These are phyloP conservation scores for Emmelina monodactyla DNA, from an alignment of 2,888 invertebrate species.

Conservation along the genomic window DNA sequence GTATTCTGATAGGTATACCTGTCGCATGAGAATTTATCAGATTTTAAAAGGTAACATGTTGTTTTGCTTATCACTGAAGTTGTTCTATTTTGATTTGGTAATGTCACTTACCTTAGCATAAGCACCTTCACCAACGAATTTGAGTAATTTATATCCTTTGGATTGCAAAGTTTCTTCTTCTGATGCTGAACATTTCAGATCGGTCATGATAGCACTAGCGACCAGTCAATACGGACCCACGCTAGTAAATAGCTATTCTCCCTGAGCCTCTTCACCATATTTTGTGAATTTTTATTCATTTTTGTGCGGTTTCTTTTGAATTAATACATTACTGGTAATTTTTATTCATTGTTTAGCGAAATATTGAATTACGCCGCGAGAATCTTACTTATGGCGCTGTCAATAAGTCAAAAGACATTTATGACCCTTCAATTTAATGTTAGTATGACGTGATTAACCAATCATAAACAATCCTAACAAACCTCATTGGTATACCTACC, in stretches of 20 bases:
- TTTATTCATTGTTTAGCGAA: not conserved
- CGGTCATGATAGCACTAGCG: constrained; percentile 59
- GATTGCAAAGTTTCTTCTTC: constrained; percentile 53
- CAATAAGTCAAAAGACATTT: no score
- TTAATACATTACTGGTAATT: constrained; percentile 3
- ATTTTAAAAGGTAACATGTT: not conserved
- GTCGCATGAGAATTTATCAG: constrained; percentile 6
- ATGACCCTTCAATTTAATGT: no score
- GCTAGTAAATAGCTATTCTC: constrained; percentile 9
- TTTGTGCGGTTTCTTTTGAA: not conserved
- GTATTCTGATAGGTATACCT: constrained; percentile 54
- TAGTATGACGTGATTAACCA: no score
- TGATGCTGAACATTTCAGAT: constrained; percentile 45
- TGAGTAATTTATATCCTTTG: constrained; percentile 69
- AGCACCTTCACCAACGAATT: constrained; percentile 78
- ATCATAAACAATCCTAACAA: no score
- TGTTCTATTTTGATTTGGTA: not conserved
- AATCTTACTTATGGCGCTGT: no score
- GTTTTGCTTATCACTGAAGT: not conserved
- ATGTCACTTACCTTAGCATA: constrained; percentile 72
- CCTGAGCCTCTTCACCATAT: constrained; percentile 14
- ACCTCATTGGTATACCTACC: no score
- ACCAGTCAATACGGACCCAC: not conserved
- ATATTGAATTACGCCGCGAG: no score
- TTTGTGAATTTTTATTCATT: not conserved